Base-by-base conservation (phyloP, 2,888 invertebrate species). In the Ornithoptera priamus region DNA sequence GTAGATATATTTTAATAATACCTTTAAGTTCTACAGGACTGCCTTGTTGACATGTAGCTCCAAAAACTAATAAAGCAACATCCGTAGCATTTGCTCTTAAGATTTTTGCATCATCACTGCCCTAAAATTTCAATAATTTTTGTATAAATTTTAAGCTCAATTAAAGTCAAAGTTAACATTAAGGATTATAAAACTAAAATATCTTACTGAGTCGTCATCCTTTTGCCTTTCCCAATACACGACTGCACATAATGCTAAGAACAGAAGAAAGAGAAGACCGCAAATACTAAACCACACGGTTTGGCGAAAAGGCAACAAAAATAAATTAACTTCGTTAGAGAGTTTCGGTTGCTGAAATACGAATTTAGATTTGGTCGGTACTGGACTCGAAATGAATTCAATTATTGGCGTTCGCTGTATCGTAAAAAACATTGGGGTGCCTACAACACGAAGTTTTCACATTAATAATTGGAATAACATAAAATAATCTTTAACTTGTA, bases 311-410 rank as follows among this genome's bases (percentile, higher is more conserved):
- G 96, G 96, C 39, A 96, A 84, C 2, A 94, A 83, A 79, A 95
- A 96, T 61, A 96, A 93, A 79, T 96, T 96, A 74, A 94, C 94
- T 58, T 96, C 94, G 72, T 95, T 95, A 0, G 96, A 95, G 7
- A 96, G 81, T 78, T 96, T 94, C 1, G 96, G 96, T 80, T 95
- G 94, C 65, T 94, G 94, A 80, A 96, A 96, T 24, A 96, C 93
- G 80, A 96, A 95, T 76, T 94, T 94, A 0, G 95, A 96, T 75
- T 93, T 87, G 0, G 95, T 95, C 1, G 94, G 94, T 0, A 95
- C 94, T 18, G 95, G 94, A 85, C 95, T 94, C 50, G 95, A 93
- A 64, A 96, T 93, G 78, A 95, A 96, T 75, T 95, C 94, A 7
- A 95, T 93, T 36, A 94, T 88, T 0, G 93, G 87, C 65, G 95